A percentile compares a stretch with the other conserved stretches of the same genome.
Conservation (phyloP, 2,888 invertebrate genomes). For the Elmis aenea region DNA sequence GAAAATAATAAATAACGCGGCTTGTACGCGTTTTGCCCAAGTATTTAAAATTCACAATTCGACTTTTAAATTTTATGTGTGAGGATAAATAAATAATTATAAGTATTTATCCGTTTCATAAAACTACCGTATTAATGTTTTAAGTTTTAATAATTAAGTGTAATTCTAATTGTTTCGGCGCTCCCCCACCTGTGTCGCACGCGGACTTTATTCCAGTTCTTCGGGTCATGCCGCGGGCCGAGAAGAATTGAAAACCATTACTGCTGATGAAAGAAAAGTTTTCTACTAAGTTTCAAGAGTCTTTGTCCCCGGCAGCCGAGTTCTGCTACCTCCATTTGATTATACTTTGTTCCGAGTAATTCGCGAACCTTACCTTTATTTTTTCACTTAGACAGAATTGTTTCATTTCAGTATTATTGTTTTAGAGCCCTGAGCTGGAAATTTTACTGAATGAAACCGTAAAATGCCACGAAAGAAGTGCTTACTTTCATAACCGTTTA, state of each 20-base stretch:
- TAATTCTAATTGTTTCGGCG: slow-evolving; percentile 20
- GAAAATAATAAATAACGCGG: too few species aligned
- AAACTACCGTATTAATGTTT: too few species aligned
- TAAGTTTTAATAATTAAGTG: too few species aligned
- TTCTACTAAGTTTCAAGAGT: slow-evolving; percentile 42
- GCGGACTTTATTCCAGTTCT: slow-evolving; percentile 23
- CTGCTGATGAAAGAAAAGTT: slow-evolving; percentile 49
- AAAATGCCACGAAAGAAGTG: too few species aligned
- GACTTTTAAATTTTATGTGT: too few species aligned
- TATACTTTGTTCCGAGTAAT: slow-evolving; percentile 28
- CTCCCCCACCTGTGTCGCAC: slow-evolving; percentile 19
- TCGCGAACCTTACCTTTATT: slow-evolving; percentile 37
- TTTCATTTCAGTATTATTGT: slow-evolving; percentile 35
- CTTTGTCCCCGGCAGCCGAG: slow-evolving; percentile 43
- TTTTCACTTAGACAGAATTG: slow-evolving; percentile 36
- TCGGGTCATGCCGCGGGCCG: slow-evolving; percentile 28
- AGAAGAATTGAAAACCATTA: slow-evolving; percentile 48
- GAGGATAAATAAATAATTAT: too few species aligned
- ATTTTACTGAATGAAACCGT: slow-evolving; percentile 22
- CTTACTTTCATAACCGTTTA: too few species aligned
- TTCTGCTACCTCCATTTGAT: slow-evolving; percentile 42
- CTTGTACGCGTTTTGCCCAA: too few species aligned
- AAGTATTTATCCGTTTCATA: too few species aligned
- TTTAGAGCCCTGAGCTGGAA: slow-evolving; percentile 29
- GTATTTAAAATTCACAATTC: too few species aligned